These are phyloP conservation scores for Armadillidium nasatum DNA, from an alignment of 1,140 invertebrate genomes.

Conservation along the genomic window DNA sequence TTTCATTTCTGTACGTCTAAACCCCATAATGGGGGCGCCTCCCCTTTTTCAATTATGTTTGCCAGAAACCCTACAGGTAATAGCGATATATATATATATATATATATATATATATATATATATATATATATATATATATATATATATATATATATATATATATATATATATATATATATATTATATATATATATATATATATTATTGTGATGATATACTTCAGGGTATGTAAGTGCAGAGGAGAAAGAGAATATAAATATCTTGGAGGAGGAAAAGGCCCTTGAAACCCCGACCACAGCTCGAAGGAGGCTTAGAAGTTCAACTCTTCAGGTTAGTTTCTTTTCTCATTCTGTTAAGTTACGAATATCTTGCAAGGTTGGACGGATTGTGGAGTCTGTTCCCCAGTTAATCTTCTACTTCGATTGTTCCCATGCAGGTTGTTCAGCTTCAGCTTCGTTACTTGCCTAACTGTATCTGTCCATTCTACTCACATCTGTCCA, in stretches of 20 bases:
- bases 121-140: conserved; percentile 14
- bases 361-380: no score
- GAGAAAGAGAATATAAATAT: conserved; percentile 47
- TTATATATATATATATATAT: no score
- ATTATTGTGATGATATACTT: neutral
- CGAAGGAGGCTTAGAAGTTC: conserved; percentile 36
- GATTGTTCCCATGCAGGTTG: no score
- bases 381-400: no score
- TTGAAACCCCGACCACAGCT: conserved; percentile 36
- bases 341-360: no score
- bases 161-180: conserved; percentile 16
- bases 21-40: conserved; percentile 9
- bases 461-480: no score
- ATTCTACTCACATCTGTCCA: no score
- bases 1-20: conserved; percentile 45
- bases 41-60: conserved; percentile 46
- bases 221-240: conserved; percentile 43
- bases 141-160: conserved; percentile 22
- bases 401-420: no score
- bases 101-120: conserved; percentile 16
- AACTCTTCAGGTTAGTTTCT: conserved; percentile 32
- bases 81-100: neutral
- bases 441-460: no score
- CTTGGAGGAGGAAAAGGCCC: conserved; percentile 42
- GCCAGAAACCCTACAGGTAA: conserved; percentile 43